These are phyloP conservation scores for Mesorhabditis spiculigera DNA, from an alignment of 2,888 invertebrate species.

Conservation along the genomic window DNA sequence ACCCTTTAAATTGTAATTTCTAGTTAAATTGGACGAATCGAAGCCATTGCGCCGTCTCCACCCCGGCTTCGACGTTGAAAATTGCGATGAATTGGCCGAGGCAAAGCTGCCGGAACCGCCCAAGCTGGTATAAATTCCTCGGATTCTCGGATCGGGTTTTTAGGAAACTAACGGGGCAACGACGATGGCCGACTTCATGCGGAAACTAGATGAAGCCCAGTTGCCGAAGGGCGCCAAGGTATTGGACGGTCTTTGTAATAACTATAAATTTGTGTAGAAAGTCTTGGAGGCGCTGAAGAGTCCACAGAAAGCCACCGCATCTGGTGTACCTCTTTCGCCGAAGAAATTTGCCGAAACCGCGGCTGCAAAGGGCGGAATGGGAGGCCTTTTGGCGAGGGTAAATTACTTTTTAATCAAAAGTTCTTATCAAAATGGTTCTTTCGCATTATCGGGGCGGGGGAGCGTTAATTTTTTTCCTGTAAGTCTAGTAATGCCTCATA, in stretches of 20 bases:
- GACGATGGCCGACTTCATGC: neutral
- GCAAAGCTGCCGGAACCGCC: conserved; percentile 11
- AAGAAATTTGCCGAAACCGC: conserved; percentile 17
- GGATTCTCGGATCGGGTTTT: neutral
- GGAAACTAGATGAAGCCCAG: neutral
- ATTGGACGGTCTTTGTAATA: neutral
- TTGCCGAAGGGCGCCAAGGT: neutral
- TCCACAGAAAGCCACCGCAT: conserved; percentile 11
- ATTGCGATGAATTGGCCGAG: conserved; percentile 7
- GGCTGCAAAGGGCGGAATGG: conserved; percentile 10
- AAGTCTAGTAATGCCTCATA: too few species aligned
- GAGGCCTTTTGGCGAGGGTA: conserved; percentile 15
- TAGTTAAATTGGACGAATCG: neutral
- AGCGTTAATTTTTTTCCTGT: too few species aligned
- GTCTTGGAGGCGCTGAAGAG: conserved; percentile 11
- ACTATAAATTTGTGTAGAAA: conserved; percentile 2
- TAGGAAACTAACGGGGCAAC: neutral
- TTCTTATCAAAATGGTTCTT: too few species aligned
- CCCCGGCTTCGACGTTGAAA: conserved; percentile 12
- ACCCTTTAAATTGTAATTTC: neutral
- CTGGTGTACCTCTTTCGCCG: conserved; percentile 18
- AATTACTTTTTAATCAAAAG: too few species aligned
- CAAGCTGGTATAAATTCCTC: neutral
- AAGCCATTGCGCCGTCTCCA: conserved; percentile 9
- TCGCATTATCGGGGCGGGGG: too few species aligned